Evolutionary conservation across 2,113 vertebrate genomes (phyloP).

Genomic region (Bubo bubo): DNA sequence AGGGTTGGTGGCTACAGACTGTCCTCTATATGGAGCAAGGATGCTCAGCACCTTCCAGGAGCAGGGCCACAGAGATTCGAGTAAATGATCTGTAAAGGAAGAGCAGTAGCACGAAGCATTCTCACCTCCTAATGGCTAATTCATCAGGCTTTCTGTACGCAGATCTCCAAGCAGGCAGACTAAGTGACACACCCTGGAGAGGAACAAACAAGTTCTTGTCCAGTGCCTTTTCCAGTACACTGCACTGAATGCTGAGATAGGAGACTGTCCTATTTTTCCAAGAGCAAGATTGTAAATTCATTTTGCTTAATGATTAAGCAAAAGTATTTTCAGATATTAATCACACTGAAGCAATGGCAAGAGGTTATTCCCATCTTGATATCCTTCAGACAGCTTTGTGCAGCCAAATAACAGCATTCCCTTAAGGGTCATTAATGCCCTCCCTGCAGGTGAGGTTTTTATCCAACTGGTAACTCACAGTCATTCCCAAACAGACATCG

Average conservation of each 20-base stretch:
- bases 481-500: neutral
- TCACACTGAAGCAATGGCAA: neutral
- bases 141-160: neutral
- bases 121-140: fast-evolving
- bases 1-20: neutral
- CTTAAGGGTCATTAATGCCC: neutral
- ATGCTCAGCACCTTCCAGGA: neutral
- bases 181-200: neutral
- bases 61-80: neutral
- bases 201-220: neutral
- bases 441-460: neutral
- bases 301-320: neutral
- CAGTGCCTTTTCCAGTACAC: neutral
- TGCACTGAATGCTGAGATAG: neutral
- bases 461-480: neutral
- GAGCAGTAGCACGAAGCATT: fast-evolving
- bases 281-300: neutral
- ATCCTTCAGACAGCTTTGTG: neutral
- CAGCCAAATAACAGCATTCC: neutral
- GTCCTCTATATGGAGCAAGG: neutral
- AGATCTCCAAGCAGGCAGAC: neutral
- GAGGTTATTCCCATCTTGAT: neutral
- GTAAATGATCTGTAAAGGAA: neutral
- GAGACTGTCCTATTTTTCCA: neutral
- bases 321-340: neutral